These are phyloP conservation scores for Drosophila cognata DNA, from an alignment of 2,888 invertebrate species.

Conservation along the genomic window DNA sequence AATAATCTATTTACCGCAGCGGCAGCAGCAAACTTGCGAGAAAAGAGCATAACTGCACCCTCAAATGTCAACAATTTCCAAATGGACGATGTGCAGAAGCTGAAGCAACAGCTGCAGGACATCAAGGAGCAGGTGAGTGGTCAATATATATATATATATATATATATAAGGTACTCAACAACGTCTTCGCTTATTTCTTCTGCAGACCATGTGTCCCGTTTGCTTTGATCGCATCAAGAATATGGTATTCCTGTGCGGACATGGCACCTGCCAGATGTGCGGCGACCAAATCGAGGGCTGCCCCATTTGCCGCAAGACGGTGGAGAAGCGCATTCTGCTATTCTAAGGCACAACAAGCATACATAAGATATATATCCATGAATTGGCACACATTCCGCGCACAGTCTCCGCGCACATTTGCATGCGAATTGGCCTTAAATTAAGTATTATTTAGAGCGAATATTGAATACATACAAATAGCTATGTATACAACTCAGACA, in stretches of 20 bases:
- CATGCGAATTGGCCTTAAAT: conserved; percentile 55
- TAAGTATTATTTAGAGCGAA: conserved; percentile 60
- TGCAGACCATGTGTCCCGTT: conserved; percentile 98
- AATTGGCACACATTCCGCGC: conserved; percentile 64
- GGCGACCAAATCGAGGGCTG: conserved; percentile 99
- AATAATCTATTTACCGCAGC: conserved; percentile 77
- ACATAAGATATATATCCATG: conserved; percentile 12
- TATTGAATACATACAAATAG: conserved; percentile 19
- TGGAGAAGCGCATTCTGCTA: conserved; percentile 97
- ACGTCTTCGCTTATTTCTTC: conserved; percentile 71
- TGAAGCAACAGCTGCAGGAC: conserved; percentile 97
- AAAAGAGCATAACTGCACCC: conserved; percentile 73
- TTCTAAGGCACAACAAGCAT: conserved; percentile 86
- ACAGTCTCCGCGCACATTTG: conserved; percentile 53
- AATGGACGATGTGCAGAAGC: conserved; percentile 93
- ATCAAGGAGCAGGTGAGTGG: conserved; percentile 95
- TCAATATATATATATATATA: not conserved
- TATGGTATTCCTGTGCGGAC: conserved; percentile 99
- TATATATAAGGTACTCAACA: not conserved
- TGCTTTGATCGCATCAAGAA: conserved; percentile 98
- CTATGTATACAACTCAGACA: conserved; percentile 37
- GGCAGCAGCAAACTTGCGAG: conserved; percentile 55
- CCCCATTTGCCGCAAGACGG: conserved; percentile 98
- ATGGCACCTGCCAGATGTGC: conserved; percentile 99
- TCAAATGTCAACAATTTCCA: conserved; percentile 89